Evolutionary conservation across 1,140 invertebrate genomes (phyloP).

Genomic region (Leptinotarsa lineolata): DNA sequence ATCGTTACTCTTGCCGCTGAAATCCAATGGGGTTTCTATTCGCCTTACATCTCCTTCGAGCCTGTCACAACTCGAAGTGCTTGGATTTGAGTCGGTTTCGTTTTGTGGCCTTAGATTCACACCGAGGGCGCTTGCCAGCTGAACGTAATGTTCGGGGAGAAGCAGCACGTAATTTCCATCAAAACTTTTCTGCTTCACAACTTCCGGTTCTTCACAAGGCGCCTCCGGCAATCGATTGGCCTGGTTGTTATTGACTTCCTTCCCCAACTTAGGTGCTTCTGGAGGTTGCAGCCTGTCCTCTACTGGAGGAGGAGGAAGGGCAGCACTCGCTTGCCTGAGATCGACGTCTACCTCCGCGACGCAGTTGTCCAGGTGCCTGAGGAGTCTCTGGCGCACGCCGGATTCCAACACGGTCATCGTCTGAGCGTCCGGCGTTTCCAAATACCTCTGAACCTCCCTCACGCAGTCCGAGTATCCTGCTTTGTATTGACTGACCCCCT

Average conservation of each 20-base stretch:
- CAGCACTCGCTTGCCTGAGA: constrained; percentile 58
- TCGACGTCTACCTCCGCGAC: constrained; percentile 72
- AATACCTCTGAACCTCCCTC: constrained; percentile 70
- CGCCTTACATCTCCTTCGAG: constrained; percentile 17
- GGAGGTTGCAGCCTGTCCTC: constrained; percentile 42
- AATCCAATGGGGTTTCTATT: constrained; percentile 48
- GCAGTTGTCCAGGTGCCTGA: constrained; percentile 73
- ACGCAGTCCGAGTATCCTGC: constrained; percentile 84
- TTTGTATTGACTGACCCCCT: constrained; percentile 62
- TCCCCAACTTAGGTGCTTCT: constrained; percentile 42
- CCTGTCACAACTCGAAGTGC: constrained; percentile 31
- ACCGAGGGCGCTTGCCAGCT: constrained; percentile 52
- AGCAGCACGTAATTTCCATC: constrained; percentile 54
- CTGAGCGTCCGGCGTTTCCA: constrained; percentile 70
- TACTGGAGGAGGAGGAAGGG: constrained; percentile 6
- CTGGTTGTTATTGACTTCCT: constrained; percentile 49
- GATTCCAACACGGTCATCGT: constrained; percentile 68
- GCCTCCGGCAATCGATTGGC: constrained; percentile 22
- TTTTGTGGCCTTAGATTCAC: constrained; percentile 49
- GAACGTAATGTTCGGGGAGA: constrained; percentile 54
- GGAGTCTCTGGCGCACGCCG: constrained; percentile 68
- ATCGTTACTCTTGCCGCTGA: constrained; percentile 47
- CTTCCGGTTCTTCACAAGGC: constrained; percentile 31
- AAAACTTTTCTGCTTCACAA: constrained; percentile 49
- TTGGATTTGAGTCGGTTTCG: constrained; percentile 32